Base-by-base conservation (phyloP, 1,140 invertebrate species). In the Wasmannia auropunctata region DNA sequence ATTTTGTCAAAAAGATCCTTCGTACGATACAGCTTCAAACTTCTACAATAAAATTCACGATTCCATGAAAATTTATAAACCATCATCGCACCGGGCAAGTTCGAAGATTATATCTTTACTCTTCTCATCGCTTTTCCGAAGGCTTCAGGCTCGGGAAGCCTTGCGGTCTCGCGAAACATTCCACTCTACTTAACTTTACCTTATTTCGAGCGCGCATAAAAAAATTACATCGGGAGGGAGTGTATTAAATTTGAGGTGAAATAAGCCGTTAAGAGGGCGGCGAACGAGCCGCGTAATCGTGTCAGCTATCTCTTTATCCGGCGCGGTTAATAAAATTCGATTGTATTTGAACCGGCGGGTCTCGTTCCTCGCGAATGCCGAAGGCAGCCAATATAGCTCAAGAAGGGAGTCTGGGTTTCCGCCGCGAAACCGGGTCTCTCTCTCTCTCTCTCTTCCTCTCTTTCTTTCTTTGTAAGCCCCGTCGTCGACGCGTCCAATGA, bases 61-160 rank as follows among this genome's bases (percentile, higher is more conserved):
- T 74, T 83, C 37, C 19, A 34, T 70, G 43, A 80, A 69, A 80
- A 80, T 80, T 80, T 34, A 80, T 69, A 51, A 79, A 51, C n/a
- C 43, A 69, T 34, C 16, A 40, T 37, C 31, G 46, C 19, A 43
- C n/a, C n/a, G n/a, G 25, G 56, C n/a, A 60, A 74, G 79, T 74
- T 40, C 40, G 51, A 31, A n/a, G 67, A 83, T 83, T 72, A 65
- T 81, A 43, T 60, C 67, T 58, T 34, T 72, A 43, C 11, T 43
- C 11, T 40, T 72, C 10, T 60, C 40, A 83, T 60, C 37, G 22
- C 14, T 83, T 43, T 31, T 16, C n/a, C 19, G 19, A 31, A 31
- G 65, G 31, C 43, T 69, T 51, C 31, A n/a, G n/a, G n/a, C 46
- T 54, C 16, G 5, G 31, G 34, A 43, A 43, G 16, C 43, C 19